Evolutionary conservation across 2,888 invertebrate species (phyloP), one percentile per base, ranked within the genome.

Genomic region (Neoascia interrupta): DNA sequence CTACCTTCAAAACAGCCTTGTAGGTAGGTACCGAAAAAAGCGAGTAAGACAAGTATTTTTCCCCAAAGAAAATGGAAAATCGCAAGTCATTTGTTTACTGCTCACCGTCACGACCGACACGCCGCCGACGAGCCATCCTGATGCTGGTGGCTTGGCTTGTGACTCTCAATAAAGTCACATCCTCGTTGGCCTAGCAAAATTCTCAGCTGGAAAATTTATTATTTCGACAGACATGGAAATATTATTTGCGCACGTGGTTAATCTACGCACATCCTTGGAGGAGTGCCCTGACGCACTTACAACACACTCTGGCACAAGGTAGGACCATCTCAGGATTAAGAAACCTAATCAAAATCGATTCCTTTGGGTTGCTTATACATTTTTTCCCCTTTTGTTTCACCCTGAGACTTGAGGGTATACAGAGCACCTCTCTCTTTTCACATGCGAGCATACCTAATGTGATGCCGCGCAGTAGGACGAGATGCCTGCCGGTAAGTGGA

Each of bases 261-360:
- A 79, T 79, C 79, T 79, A 56, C 73, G 68, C 68, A 79, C 60
- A 68, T 73, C 79, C 79, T 73, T 63, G 16, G 49, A 68, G 54
- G 34, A 36, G 18, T 34, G 58, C 47, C 23, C 41, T 39, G 11
- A 16, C 16, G 6, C 6, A 13, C 13, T 28, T 15, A 28, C 41
- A 4, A 19, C 23, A 15, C 6, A 15, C 10, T 8, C 26, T 15
- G 19, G 8, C 28, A 10, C n/a, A 49, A 21, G 26, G 56, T 16
- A 41, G 39, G 34, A 41, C 70, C 37, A 11, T 41, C 61, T 73
- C 31, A 61, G 72, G 66, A 79, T 73, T 79, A 68, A 73, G 79
- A 79, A 79, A 79, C 73, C 79, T 79, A 79, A 79, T 79, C 79
- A 79, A 79, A 79, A 73, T 73, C 72, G 79, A 79, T 79, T 79